A percentile compares a stretch with the other conserved stretches of the same genome.
Conservation (phyloP, 1,140 invertebrate species). For the Penaeus japonicus region DNA sequence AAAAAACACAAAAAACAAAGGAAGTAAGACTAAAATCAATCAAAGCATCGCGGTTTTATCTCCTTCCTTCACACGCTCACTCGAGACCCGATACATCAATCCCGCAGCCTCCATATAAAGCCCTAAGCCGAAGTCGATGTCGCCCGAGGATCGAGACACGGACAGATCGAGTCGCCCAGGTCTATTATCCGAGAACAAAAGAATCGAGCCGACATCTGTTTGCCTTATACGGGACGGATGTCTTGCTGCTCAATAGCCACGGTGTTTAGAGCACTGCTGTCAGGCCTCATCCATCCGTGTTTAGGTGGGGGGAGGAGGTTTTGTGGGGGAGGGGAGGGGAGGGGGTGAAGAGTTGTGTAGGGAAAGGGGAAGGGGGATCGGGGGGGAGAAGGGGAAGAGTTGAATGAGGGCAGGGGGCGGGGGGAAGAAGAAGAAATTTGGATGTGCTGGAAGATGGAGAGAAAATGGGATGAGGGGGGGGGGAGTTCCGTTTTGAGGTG, state of each 20-base stretch:
- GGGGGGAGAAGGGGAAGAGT: background rate
- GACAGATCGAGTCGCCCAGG: slow-evolving; percentile 52
- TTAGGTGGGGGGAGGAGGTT: background rate
- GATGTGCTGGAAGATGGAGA: background rate
- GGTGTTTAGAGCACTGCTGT: background rate
- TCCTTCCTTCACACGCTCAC: too few species aligned
- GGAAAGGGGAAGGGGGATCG: background rate
- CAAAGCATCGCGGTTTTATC: too few species aligned
- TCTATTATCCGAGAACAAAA: slow-evolving; percentile 54
- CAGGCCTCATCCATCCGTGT: background rate
- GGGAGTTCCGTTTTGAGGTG: background rate
- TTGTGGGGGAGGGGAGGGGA: background rate
- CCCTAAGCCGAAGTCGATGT: slow-evolving; percentile 17
- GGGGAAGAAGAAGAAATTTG: background rate
- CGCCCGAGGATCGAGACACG: slow-evolving; percentile 20
- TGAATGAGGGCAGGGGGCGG: background rate
- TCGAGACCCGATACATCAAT: too few species aligned
- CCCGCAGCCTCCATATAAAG: background rate
- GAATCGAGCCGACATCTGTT: slow-evolving; percentile 53
- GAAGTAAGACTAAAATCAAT: too few species aligned
- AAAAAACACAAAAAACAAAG: too few species aligned
- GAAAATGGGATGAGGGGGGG: background rate
- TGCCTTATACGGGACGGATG: slow-evolving; percentile 54
- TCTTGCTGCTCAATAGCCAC: slow-evolving; percentile 37
- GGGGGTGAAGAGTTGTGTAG: background rate